Conservation (phyloP, 2,797 vertebrate genomes). For the Hippocampus kuda region DNA sequence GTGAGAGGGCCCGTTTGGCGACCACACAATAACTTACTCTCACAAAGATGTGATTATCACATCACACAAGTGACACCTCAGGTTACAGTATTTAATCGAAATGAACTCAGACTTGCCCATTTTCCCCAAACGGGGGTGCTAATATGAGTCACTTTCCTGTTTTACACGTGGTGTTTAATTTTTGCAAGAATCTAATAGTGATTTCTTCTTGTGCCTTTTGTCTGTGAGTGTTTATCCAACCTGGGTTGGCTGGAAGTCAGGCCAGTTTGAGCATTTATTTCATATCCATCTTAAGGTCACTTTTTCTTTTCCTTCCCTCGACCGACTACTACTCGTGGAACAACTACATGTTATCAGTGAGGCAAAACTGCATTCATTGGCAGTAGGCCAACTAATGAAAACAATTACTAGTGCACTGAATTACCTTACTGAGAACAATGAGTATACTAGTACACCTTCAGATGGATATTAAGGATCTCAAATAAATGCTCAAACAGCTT, state of each 20-base stretch:
- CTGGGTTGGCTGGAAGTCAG: neutral
- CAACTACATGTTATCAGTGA: no score
- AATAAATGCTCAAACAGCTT: neutral
- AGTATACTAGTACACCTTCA: neutral
- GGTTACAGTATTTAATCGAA: neutral
- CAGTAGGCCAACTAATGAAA: no score
- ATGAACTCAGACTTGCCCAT: neutral
- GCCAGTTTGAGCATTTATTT: constrained; percentile 1
- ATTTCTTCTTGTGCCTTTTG: neutral
- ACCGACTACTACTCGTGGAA: no score
- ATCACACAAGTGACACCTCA: neutral
- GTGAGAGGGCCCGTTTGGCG: neutral
- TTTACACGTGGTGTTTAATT: neutral
- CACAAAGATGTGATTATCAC: neutral
- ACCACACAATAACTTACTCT: neutral
- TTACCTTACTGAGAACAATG: neutral
- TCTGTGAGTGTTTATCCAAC: neutral
- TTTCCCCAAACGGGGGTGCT: constrained; percentile 29
- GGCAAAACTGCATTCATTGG: no score
- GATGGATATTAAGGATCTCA: neutral
- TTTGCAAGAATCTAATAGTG: neutral
- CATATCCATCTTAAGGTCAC: neutral
- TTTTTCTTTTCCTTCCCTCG: neutral
- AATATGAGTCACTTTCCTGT: neutral
- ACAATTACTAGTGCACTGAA: neutral